Conservation (phyloP, 1,140 invertebrate species). For the Cydia fagiglandana region DNA sequence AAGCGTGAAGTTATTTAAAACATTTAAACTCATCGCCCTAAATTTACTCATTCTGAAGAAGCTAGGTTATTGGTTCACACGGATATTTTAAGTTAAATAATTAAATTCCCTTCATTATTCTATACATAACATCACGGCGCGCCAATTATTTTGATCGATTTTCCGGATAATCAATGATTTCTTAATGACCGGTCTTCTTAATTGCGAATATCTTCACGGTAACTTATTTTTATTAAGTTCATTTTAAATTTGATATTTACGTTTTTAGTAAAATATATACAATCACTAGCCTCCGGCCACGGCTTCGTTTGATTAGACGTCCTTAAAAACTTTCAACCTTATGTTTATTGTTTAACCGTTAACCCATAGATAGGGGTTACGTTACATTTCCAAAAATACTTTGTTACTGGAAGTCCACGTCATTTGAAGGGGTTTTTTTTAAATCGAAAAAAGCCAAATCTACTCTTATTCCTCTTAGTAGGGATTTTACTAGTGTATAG, state of each 20-base stretch:
- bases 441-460: no score
- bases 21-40: neutral
- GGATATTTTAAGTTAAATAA: neutral
- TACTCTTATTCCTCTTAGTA: no score
- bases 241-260: neutral
- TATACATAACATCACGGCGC: neutral
- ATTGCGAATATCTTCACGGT: slow-evolving; percentile 13
- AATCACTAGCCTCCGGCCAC: neutral
- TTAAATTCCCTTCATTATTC: neutral
- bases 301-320: no score
- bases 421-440: no score
- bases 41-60: neutral
- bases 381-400: no score
- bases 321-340: no score
- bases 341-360: no score
- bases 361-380: no score
- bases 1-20: neutral
- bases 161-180: neutral
- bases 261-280: neutral
- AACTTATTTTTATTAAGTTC: slow-evolving; percentile 4
- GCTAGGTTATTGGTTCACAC: neutral
- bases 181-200: neutral
- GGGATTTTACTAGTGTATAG: no score
- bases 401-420: no score
- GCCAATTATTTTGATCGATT: slow-evolving; percentile 11